phyloP scores from a whole-genome alignment of 2,888 invertebrate species.

The Orthosia incerta region DNA sequence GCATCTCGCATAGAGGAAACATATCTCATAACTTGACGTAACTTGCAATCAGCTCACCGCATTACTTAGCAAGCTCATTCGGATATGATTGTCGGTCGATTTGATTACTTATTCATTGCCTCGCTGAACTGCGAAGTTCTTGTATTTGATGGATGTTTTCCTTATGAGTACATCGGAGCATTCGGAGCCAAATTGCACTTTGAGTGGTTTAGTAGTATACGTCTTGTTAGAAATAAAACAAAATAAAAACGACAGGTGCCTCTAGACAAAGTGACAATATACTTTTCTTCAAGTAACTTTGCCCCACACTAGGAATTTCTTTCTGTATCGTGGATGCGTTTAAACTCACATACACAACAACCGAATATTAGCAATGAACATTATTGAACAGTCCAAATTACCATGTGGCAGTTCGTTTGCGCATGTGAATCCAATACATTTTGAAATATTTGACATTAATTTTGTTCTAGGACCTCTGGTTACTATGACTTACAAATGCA shows the following conservation, averaged over 20 bases:
- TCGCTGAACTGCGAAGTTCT: conserved; percentile 19
- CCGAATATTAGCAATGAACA: no score
- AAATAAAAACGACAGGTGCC: no score
- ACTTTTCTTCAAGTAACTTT: no score
- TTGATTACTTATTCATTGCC: conserved; percentile 26
- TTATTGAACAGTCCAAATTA: no score
- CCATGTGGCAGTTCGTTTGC: no score
- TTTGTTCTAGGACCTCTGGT: no score
- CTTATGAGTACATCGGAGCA: not conserved
- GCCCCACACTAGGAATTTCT: no score
- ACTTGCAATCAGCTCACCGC: conserved; percentile 40
- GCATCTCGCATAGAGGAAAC: conserved; percentile 40
- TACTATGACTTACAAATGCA: not conserved
- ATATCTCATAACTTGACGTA: conserved; percentile 45
- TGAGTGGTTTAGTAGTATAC: not conserved
- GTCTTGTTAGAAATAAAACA: not conserved
- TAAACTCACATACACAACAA: no score
- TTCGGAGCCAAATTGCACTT: not conserved
- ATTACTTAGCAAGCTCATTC: conserved; percentile 42
- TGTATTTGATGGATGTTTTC: conserved; percentile 24
- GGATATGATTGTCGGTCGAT: conserved; percentile 27
- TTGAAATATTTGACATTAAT: no score
- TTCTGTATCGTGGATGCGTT: no score
- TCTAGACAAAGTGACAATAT: no score
- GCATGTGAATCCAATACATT: no score